Evolutionary conservation across 2,113 vertebrate species (phyloP), one percentile per base, ranked within the genome.

Genomic region (Steatornis caripensis): DNA sequence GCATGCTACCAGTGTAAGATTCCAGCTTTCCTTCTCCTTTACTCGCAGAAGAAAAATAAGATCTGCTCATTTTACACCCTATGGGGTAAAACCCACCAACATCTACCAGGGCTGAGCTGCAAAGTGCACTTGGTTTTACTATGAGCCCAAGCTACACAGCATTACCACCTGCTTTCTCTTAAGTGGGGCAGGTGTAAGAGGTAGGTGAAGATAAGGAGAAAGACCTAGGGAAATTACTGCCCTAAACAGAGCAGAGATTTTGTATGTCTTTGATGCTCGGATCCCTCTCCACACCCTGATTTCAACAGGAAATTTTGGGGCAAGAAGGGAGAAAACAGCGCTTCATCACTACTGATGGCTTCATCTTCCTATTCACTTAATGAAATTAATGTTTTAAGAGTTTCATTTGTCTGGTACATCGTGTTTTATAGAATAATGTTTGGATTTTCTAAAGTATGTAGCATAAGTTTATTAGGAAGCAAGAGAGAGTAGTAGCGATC

Each of bases 101-200:
- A 64, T 10, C 48, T 64, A 37, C 30, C 23, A 8, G 9, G 8
- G 23, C 23, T 48, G 60, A 87, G n/a, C 36, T 1, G 0, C 15
- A 29, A 82, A 68, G n/a, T 57, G 24, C 26, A 62, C 9, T 32
- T 0, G 0, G 8, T n/a, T n/a, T n/a, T n/a, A n/a, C 6, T 11
- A 22, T 11, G 21, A 70, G 12, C 12, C 61, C 41, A 54, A 23
- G 24, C 17, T 54, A n/a, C 1, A 5, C n/a, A 60, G 23, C 29
- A 12, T 55, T 75, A 8, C 21, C 48, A 16, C 7, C 10, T 0
- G 3, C 34, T 46, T 64, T 39, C 39, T 39, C 41, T 80, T 46
- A 45, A 61, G n/a, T 8, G 7, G 21, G 41, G n/a, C 27, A 19
- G 23, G 23, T 1, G 0, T 51, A n/a, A 76, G 46, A 57, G 17